Percentiles rank a stretch among this genome's conserved stretches.
phyloP scores from a whole-genome alignment of 2,888 invertebrate genomes.

The Acanthosepion pharaonis region DNA sequence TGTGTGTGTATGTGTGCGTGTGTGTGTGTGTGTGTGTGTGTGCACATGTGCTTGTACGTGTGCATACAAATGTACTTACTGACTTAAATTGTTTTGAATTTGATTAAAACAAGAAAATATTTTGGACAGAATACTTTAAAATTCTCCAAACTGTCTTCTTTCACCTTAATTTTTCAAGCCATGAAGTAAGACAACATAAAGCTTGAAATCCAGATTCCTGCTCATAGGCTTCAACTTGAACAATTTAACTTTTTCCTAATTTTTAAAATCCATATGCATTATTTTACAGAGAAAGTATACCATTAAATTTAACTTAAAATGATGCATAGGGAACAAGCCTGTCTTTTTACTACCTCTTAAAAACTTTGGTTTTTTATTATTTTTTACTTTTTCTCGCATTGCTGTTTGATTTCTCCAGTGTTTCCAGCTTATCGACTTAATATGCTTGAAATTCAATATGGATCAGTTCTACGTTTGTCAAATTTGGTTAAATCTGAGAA shows the following conservation, averaged over 20 bases:
- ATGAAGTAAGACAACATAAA: too few species aligned
- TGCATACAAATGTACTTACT: too few species aligned
- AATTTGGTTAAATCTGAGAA: not conserved
- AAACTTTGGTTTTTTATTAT: not conserved
- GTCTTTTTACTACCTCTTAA: not conserved
- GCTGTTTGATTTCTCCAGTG: not conserved
- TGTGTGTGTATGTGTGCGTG: too few species aligned
- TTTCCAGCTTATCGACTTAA: slow-evolving; percentile 17
- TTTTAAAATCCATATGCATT: too few species aligned
- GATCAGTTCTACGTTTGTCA: not conserved
- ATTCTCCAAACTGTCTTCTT: too few species aligned
- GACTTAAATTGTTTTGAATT: too few species aligned
- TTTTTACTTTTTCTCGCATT: not conserved
- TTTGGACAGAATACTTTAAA: too few species aligned
- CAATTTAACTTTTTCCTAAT: too few species aligned
- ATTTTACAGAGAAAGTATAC: not conserved
- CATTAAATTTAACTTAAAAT: not conserved
- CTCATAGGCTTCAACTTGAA: not conserved
- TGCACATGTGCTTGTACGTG: too few species aligned
- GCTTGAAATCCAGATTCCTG: not conserved
- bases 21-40: too few species aligned
- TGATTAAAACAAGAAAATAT: too few species aligned
- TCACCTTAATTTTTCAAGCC: too few species aligned
- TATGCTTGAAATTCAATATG: slow-evolving; percentile 33
- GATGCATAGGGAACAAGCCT: not conserved